Conservation (phyloP, 2,888 invertebrate species). For the Xestia ashworthii region DNA sequence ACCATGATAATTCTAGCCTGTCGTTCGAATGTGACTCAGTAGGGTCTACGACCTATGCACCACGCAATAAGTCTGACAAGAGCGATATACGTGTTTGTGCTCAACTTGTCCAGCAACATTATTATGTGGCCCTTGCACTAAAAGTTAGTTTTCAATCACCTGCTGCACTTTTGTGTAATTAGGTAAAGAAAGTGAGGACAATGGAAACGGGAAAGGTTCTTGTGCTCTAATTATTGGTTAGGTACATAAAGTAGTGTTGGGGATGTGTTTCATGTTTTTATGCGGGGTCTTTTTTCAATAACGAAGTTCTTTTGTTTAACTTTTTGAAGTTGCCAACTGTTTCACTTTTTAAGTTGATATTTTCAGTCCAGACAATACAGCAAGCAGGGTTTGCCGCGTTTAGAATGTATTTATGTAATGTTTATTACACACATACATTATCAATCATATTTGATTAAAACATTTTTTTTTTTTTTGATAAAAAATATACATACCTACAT, state of each 20-base stretch:
- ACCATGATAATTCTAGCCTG: slow-evolving; percentile 48
- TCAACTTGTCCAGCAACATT: slow-evolving; percentile 61
- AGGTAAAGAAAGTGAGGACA: slow-evolving; percentile 46
- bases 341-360: not conserved
- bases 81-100: slow-evolving; percentile 55
- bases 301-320: not conserved
- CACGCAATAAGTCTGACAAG: slow-evolving; percentile 58
- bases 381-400: too few species aligned
- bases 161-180: slow-evolving; percentile 65
- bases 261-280: slow-evolving; percentile 21
- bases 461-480: not conserved
- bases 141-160: slow-evolving; percentile 63
- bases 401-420: too few species aligned
- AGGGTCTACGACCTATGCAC: slow-evolving; percentile 67
- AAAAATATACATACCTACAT: too few species aligned
- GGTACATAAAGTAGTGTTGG: slow-evolving; percentile 23
- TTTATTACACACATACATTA: not conserved
- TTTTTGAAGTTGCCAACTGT: not conserved
- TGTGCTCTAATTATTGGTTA: slow-evolving; percentile 45
- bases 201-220: slow-evolving; percentile 55
- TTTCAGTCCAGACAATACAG: not conserved
- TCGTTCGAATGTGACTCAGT: slow-evolving; percentile 65
- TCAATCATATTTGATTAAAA: not conserved
- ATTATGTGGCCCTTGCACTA: slow-evolving; percentile 57
- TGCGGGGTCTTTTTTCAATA: slow-evolving; percentile 3